Conservation (phyloP, 2,113 vertebrate genomes). For the Origma solitaria region DNA sequence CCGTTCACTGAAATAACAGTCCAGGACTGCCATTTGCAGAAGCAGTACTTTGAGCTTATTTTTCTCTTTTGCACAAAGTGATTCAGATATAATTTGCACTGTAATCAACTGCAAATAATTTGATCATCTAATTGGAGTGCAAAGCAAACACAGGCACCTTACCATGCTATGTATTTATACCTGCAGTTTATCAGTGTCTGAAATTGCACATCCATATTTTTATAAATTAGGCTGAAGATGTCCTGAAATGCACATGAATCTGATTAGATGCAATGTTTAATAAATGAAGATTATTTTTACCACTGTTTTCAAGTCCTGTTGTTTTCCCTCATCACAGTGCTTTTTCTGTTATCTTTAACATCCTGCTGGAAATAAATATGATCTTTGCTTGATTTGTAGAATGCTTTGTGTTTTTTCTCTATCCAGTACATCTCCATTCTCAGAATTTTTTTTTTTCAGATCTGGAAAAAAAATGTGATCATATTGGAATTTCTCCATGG, state of each 20-base stretch:
- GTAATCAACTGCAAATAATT: not conserved
- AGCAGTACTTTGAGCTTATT: not conserved
- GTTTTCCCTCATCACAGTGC: not conserved
- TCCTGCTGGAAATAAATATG: not conserved
- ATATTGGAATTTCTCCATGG: not conserved
- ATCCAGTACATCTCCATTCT: not conserved
- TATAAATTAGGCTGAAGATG: not conserved
- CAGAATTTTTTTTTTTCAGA: not conserved
- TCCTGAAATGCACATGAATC: not conserved
- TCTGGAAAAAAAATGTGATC: not conserved
- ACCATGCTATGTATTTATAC: not conserved
- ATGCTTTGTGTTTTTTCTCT: not conserved
- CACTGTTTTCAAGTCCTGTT: not conserved
- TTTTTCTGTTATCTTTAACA: slow-evolving; percentile 1
- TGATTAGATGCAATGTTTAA: not conserved
- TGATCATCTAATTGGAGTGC: not conserved
- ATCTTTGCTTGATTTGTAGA: not conserved
- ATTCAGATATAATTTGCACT: not conserved
- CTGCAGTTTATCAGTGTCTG: not conserved
- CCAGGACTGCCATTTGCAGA: not conserved
- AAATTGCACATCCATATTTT: not conserved
- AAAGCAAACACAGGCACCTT: not conserved
- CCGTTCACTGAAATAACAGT: not conserved
- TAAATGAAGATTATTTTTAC: not conserved
- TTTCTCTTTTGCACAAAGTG: not conserved